Conservation (phyloP, 2,113 vertebrate genomes). For the Spizaetus ornatus region DNA sequence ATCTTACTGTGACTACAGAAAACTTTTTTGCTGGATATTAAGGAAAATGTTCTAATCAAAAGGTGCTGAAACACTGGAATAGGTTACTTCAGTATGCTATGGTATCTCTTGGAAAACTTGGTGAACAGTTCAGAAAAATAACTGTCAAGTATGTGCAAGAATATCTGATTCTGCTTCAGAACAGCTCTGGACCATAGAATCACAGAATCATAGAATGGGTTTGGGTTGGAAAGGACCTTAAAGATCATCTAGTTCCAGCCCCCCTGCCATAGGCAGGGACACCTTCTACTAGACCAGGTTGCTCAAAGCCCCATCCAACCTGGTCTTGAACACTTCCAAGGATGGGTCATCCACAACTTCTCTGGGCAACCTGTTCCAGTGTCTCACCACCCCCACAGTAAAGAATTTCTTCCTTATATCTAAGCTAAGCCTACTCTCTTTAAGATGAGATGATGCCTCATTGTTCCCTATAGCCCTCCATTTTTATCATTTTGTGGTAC, state of each 20-base stretch:
- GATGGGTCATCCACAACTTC: not conserved
- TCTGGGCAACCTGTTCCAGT: not conserved
- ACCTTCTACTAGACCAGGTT: not conserved
- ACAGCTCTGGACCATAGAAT: not conserved
- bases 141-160: not conserved
- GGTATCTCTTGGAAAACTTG: not conserved
- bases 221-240: not conserved
- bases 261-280: too few species aligned
- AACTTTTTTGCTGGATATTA: not conserved
- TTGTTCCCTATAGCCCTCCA: not conserved
- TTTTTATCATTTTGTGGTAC: not conserved
- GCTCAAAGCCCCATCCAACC: not conserved
- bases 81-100: not conserved
- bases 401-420: not conserved
- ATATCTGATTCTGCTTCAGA: not conserved
- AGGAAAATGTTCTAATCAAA: not conserved
- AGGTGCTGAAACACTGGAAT: not conserved
- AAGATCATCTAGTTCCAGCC: fast-evolving
- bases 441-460: not conserved
- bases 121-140: not conserved
- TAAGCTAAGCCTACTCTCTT: not conserved
- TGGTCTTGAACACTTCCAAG: not conserved
- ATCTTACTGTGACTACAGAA: not conserved
- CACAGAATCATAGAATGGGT: not conserved
- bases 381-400: fast-evolving